phyloP scores from a whole-genome alignment of 2,797 vertebrate genomes.

The Natrix natrix region DNA sequence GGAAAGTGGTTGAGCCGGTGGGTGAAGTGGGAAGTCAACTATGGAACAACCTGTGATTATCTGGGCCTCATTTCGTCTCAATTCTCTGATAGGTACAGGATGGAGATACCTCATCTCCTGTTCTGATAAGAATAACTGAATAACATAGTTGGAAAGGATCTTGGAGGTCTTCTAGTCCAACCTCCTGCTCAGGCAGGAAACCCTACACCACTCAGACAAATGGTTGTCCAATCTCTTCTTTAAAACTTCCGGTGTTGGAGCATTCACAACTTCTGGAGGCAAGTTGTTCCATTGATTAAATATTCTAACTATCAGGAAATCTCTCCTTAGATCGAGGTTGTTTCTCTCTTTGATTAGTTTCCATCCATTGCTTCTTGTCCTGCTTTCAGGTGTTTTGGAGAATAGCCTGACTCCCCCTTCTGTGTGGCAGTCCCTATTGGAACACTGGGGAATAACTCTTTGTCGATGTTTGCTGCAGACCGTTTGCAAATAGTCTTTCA shows the following conservation, averaged over 20 bases:
- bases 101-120: not conserved
- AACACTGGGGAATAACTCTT: not conserved
- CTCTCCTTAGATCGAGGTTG: too few species aligned
- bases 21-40: not conserved
- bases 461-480: not conserved
- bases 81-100: not conserved
- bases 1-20: not conserved
- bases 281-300: too few species aligned
- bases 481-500: slow-evolving; percentile 1
- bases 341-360: not conserved
- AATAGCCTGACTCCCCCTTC: not conserved
- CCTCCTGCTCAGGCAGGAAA: too few species aligned
- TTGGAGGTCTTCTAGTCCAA: too few species aligned
- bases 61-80: not conserved
- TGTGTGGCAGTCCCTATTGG: not conserved
- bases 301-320: too few species aligned
- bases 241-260: too few species aligned
- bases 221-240: too few species aligned
- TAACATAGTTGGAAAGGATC: too few species aligned
- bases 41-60: not conserved
- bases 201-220: too few species aligned
- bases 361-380: not conserved
- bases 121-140: not conserved
- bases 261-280: too few species aligned
- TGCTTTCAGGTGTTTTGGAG: not conserved